Evolutionary conservation across 2,797 vertebrate species (phyloP), one percentile per base, ranked within the genome.

Genomic region (Macropodus opercularis): DNA sequence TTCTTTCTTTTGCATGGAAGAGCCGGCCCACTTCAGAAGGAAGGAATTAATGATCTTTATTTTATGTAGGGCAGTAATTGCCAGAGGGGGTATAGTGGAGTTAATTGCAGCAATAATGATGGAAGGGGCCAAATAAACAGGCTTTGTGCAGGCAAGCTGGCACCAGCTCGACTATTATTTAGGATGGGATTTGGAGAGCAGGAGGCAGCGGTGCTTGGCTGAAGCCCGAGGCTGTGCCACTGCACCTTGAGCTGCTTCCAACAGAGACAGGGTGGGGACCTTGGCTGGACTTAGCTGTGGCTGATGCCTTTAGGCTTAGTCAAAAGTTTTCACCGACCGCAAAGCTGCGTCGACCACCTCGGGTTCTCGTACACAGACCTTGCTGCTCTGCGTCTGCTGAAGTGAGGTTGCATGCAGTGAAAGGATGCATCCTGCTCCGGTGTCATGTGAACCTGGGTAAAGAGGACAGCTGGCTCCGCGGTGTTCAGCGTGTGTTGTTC

Each of bases 11-110:
- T 63, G 68, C 61, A 41, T 32, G 44, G 59, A 52, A 9, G 57
- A 68, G 44, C 31, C 15, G 11, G 70, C 59, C 61, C 68, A 72
- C 80, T 84, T 86, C 70, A 85, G 76, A 73, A 75, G 77, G 71
- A 85, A 72, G 75, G 72, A 86, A 87, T 86, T 84, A 85, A 87
- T 84, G 52, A 85, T 89, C 85, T 88, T 86, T 86, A 85, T 81
- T 90, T 89, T 91, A 92, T 91, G 81, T 90, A 85, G 89, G 90
- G 63, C 87, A 90, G 83, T 87, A 87, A 91, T 81, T 85, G 88
- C 89, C 89, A 77, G 60, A 86, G 83, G 90, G n/a, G 87, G 54
- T 82, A 88, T 90, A 84, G 81, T 75, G 73, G 77, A 90, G 85
- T 87, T 92, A 92, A 93, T 90, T 89, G 89, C 87, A 78, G 76